Evolutionary conservation across 2,113 vertebrate genomes (phyloP).

Genomic region (Phrynocephalus versicolor): DNA sequence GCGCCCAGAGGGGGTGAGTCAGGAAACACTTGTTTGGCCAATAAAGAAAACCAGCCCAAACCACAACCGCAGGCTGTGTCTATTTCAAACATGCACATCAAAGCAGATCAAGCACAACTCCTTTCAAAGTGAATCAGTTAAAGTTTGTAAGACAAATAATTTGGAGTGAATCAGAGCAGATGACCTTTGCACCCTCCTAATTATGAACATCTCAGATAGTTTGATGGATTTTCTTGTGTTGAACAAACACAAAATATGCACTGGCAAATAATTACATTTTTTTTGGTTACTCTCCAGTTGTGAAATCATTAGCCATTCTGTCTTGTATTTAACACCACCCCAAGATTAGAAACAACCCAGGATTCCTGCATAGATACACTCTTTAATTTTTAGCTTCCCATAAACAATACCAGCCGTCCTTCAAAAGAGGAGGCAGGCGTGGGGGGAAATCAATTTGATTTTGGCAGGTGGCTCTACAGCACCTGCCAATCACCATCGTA

Average conservation of each 20-base stretch:
- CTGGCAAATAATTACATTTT: not conserved
- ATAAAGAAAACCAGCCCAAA: too few species aligned
- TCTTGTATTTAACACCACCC: fast-evolving
- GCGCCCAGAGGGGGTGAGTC: too few species aligned
- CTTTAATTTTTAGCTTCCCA: constrained; percentile 51
- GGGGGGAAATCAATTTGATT: constrained; percentile 62
- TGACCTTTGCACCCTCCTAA: too few species aligned
- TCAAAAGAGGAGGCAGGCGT: constrained; percentile 49
- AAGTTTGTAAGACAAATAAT: too few species aligned
- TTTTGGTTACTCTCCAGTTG: not conserved
- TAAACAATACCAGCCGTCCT: constrained; percentile 63
- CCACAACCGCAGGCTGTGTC: too few species aligned
- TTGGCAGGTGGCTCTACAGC: constrained; percentile 66
- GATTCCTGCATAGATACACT: constrained; percentile 1
- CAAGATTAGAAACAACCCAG: not conserved
- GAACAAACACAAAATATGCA: not conserved
- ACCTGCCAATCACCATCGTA: constrained; percentile 69
- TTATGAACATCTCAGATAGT: too few species aligned
- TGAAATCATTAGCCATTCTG: not conserved
- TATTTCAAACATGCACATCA: too few species aligned
- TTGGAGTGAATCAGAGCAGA: too few species aligned
- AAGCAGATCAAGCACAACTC: too few species aligned
- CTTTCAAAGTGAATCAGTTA: too few species aligned
- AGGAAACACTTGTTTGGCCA: too few species aligned
- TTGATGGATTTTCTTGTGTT: too few species aligned